Evolutionary conservation across 2,113 vertebrate species (phyloP).

Genomic region (Vulpes vulpes): DNA sequence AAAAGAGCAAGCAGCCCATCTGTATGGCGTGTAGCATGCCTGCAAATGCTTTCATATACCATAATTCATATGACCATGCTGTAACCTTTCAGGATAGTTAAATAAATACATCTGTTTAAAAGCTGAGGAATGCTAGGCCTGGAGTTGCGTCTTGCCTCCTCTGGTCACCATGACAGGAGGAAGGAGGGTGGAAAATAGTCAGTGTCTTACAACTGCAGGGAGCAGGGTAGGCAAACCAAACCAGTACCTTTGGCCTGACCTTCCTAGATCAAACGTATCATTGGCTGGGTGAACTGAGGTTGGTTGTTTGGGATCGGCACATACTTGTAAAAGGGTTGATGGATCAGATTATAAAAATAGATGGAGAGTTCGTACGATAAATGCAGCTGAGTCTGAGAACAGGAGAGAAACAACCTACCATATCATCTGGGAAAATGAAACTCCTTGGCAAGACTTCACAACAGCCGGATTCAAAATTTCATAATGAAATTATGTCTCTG

Average conservation of each 20-base stretch:
- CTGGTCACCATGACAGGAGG: neutral
- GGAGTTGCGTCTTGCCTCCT: neutral
- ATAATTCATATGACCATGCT: neutral
- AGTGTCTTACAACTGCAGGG: neutral
- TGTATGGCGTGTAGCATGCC: neutral
- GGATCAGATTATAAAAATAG: slow-evolving; percentile 77
- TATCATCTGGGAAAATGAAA: slow-evolving; percentile 86
- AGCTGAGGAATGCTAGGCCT: neutral
- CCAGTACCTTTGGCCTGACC: neutral
- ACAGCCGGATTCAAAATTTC: slow-evolving; percentile 82
- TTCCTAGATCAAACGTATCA: neutral
- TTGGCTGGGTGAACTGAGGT: neutral
- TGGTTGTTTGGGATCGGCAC: slow-evolving; percentile 16
- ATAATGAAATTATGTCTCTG: slow-evolving; percentile 85
- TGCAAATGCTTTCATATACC: neutral
- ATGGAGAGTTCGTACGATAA: slow-evolving; percentile 61
- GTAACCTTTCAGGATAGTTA: neutral
- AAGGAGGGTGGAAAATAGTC: neutral
- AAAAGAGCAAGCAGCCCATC: neutral
- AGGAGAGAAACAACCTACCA: slow-evolving; percentile 79
- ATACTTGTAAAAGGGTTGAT: slow-evolving; percentile 56
- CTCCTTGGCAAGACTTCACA: slow-evolving; percentile 84
- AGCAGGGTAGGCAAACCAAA: neutral
- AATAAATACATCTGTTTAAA: slow-evolving; percentile 33
- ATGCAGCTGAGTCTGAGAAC: slow-evolving; percentile 59